Conservation (phyloP, 1,140 invertebrate species). For the Zaprionus kolodkinae region DNA sequence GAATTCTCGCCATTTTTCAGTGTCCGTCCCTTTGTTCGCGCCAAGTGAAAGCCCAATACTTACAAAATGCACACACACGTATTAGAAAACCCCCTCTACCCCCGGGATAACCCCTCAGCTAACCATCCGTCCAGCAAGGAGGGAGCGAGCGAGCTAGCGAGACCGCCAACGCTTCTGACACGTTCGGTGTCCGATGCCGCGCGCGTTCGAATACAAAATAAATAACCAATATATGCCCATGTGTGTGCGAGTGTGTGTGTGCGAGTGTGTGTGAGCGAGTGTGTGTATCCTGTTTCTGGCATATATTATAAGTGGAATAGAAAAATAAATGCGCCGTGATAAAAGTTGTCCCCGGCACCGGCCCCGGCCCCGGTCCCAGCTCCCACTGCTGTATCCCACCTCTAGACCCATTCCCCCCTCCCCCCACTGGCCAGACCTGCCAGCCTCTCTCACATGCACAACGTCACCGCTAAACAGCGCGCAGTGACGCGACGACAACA, state of each 20-base stretch:
- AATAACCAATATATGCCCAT: slow-evolving; percentile 83
- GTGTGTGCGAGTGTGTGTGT: slow-evolving; percentile 21
- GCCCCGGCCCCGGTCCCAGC: slow-evolving; percentile 20
- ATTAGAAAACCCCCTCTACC: background rate
- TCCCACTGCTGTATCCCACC: slow-evolving; percentile 32
- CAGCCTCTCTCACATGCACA: slow-evolving; percentile 21
- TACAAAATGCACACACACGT: slow-evolving; percentile 42
- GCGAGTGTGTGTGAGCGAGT: slow-evolving; percentile 54
- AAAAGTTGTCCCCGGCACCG: slow-evolving; percentile 65
- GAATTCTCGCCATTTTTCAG: slow-evolving; percentile 83
- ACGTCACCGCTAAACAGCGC: slow-evolving; percentile 62
- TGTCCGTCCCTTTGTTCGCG: slow-evolving; percentile 69
- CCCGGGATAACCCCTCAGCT: slow-evolving; percentile 58
- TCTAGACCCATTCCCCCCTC: slow-evolving; percentile 25
- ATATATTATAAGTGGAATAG: slow-evolving; percentile 84
- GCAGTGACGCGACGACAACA: slow-evolving; percentile 73
- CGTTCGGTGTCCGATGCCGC: slow-evolving; percentile 72
- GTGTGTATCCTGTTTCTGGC: slow-evolving; percentile 84
- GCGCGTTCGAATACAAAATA: slow-evolving; percentile 82
- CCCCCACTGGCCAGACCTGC: background rate
- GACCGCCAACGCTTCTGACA: slow-evolving; percentile 67
- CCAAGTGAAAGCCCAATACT: slow-evolving; percentile 60
- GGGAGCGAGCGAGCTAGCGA: slow-evolving; percentile 37
- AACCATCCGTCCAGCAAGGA: slow-evolving; percentile 52
- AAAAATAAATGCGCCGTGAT: slow-evolving; percentile 83